Evolutionary conservation across 2,888 invertebrate genomes (phyloP), one percentile per base, ranked within the genome.

Genomic region (Pasiphila rectangulata): DNA sequence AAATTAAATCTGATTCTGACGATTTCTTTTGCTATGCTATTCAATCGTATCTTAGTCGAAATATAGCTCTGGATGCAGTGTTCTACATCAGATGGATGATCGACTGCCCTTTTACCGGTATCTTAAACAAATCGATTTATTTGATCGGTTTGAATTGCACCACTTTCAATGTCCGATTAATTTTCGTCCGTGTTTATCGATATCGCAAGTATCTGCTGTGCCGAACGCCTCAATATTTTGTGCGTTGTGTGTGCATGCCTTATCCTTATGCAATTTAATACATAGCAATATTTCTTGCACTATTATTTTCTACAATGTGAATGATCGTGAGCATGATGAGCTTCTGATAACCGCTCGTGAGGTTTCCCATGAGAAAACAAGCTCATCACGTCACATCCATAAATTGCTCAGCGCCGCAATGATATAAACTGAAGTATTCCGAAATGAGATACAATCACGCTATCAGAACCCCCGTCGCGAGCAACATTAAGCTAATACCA

Each of bases 81-180:
- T 64, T 65, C 62, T 55, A 68, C 67, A 72, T 74, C 64, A 59
- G 64, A 67, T 70, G 60, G 63, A 61, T 67, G 77, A 79, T 76
- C 71, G 73, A 75, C 75, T 58, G 65, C 68, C 67, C 69, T 72
- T 76, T 74, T 72, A 72, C 67, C 65, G 50, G 57, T 70, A 70
- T 69, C 67, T 68, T 68, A 67, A 72, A 76, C 74, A 69, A 75
- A 79, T 79, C 76, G 73, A 74, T 78, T 72, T 66, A 64, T 69
- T 60, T 63, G 67, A 67, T 68, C 64, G 64, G 64, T 64, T 69
- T 70, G 72, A 71, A 65, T 68, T 69, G 74, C 69, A 68, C 61
- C 64, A 67, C 64, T 72, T 57, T 59, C 55, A 53, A 61, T 64
- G 57, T 57, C 59, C 59, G 50, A 62, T 64, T 57, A 36, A 64